Percentiles rank a stretch among this genome's conserved stretches.
These are phyloP conservation scores for Drosophila kikkawai DNA, from an alignment of 1,140 invertebrate genomes.

Conservation along the genomic window DNA sequence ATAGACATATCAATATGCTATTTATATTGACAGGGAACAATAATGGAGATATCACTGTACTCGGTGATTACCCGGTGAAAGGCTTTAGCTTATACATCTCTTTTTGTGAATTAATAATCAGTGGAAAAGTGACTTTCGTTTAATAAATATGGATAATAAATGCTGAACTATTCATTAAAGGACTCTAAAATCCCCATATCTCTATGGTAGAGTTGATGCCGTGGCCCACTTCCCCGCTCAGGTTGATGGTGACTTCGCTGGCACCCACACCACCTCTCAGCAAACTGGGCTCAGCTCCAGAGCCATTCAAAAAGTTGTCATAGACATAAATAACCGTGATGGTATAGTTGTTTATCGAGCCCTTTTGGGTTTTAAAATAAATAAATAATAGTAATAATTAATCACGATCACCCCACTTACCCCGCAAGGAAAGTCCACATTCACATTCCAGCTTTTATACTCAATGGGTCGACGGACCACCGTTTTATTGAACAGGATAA, in stretches of 20 bases:
- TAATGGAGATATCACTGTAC: neutral
- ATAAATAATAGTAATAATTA: too few species aligned
- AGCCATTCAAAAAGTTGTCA: constrained; percentile 73
- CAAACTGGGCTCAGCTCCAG: constrained; percentile 58
- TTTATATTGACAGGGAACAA: constrained; percentile 16
- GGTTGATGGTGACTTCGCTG: constrained; percentile 49
- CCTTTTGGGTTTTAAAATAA: constrained; percentile 33
- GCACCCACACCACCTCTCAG: constrained; percentile 60
- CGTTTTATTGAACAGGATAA: constrained; percentile 53
- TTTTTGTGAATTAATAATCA: neutral
- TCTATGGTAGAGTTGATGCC: constrained; percentile 74
- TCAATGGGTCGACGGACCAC: constrained; percentile 52
- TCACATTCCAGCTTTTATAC: constrained; percentile 63
- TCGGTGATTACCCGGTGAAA: neutral
- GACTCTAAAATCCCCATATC: constrained; percentile 52
- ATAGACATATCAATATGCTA: constrained; percentile 42
- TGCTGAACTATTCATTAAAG: too few species aligned
- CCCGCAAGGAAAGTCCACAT: constrained; percentile 53
- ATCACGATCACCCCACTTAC: constrained; percentile 43
- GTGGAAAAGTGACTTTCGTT: neutral
- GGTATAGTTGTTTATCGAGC: constrained; percentile 41
- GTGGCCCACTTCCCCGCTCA: constrained; percentile 43
- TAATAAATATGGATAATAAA: too few species aligned
- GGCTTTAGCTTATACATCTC: neutral
- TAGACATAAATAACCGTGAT: constrained; percentile 56